Percentiles rank a stretch among this genome's conserved stretches.
Conservation (phyloP, 2,113 vertebrate species). For the Phodopus roborovskii region DNA sequence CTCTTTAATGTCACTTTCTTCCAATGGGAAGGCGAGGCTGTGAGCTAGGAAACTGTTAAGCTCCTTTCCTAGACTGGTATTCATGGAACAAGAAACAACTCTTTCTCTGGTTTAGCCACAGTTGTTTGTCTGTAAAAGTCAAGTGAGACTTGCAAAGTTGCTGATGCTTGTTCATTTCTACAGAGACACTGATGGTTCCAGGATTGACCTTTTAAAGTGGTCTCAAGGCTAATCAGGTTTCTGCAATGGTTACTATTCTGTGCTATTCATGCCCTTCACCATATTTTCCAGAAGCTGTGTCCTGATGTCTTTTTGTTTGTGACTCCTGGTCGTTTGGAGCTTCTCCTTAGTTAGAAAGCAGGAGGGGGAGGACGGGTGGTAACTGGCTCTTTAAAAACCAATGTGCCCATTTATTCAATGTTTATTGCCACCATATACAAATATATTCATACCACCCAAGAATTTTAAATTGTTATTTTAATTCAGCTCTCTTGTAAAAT, state of each 20-base stretch:
- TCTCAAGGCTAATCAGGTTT: background rate
- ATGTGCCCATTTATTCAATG: background rate
- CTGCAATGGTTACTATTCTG: background rate
- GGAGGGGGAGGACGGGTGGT: background rate
- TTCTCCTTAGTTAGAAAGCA: background rate
- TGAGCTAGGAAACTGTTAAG: background rate
- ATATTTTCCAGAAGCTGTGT: background rate
- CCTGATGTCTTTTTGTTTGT: constrained; percentile 10
- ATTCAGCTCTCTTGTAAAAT: constrained; percentile 44
- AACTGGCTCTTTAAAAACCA: background rate
- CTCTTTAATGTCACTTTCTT: background rate
- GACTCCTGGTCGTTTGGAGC: background rate
- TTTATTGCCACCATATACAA: background rate
- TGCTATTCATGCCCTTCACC: background rate
- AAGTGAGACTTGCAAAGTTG: constrained; percentile 10
- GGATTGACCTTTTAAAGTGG: constrained; percentile 43
- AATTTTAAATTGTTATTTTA: constrained; percentile 25
- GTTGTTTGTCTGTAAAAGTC: constrained; percentile 39
- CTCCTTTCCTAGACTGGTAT: background rate
- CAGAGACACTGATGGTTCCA: background rate
- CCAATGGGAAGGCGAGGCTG: background rate
- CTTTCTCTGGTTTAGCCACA: constrained; percentile 38
- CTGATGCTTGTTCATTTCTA: background rate
- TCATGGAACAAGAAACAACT: constrained; percentile 47
- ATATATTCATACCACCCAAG: background rate